Evolutionary conservation across 2,113 vertebrate species (phyloP), one percentile per base, ranked within the genome.

Genomic region (Athene noctua): DNA sequence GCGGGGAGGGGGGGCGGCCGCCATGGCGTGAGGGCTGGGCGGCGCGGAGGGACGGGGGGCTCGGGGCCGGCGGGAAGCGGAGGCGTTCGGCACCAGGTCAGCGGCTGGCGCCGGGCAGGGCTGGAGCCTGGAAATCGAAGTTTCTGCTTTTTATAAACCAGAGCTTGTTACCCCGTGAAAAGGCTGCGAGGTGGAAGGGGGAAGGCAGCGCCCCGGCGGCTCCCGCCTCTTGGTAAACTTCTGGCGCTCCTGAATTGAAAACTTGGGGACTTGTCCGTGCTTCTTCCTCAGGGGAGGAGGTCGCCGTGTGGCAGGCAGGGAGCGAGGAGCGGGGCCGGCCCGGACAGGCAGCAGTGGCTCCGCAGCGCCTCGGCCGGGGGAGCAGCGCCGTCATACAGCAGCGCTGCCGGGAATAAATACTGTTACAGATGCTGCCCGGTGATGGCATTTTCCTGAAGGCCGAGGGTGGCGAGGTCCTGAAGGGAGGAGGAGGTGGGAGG

Each of bases 61-160:
- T 23, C 4, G 44, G 44, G 25, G 30, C 8, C 2, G 26, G 44
- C 54, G 13, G 54, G 22, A 23, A 21, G 46, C 46, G 46, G 46
- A 18, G 44, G 46, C 46, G 18, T 20, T 47, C 18, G 46, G 46
- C 42, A 25, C 30, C 25, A 3, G 44, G 15, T 16, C 57, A 2
- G 36, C 36, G 42, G 40, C 73, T 19, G 46, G 40, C 40, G 19
- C 51, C 13, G 62, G 61, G 6, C 25, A 2, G 86, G 21, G 52
- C 2, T 4, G 21, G 3, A 12, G 42, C 30, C 4, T 2, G 55
- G 1, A 5, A 20, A 19, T 10, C 36, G 4, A 11, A 14, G 16
- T 6, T 27, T 9, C 15, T 16, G 40, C 40, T 27, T 58, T 38
- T 36, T 3, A 12, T 8, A 36, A 11, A 6, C 13, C 54, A 2